A percentile compares a stretch with the other conserved stretches of the same genome.
Evolutionary conservation across 2,113 vertebrate species (phyloP).

Genomic region (Tapirus terrestris): DNA sequence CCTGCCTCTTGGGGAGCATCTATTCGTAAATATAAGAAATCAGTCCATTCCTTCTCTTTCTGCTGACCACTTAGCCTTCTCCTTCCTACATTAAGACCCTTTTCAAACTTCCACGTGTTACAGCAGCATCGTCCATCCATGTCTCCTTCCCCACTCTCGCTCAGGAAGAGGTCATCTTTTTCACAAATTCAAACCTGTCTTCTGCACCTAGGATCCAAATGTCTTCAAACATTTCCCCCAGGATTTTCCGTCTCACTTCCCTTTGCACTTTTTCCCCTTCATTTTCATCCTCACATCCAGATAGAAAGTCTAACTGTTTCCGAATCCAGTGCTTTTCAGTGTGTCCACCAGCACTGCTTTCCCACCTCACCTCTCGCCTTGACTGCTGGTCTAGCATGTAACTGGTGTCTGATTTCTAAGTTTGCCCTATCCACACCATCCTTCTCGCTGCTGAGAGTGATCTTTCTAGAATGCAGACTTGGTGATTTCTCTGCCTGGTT

Average conservation of each 20-base stretch:
- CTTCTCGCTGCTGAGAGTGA: accelerated
- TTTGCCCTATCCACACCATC: accelerated
- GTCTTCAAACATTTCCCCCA: background rate
- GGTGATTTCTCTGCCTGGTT: background rate
- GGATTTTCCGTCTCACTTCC: background rate
- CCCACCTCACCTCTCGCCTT: accelerated
- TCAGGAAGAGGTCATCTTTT: too few relatives aligned
- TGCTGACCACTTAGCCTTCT: too few relatives aligned
- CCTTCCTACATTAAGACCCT: too few relatives aligned
- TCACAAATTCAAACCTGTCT: background rate
- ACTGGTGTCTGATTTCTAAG: accelerated
- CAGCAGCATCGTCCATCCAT: background rate
- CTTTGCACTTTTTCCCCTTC: background rate
- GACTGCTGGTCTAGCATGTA: accelerated
- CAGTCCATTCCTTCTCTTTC: too few relatives aligned
- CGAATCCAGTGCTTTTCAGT: background rate
- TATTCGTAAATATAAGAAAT: too few relatives aligned
- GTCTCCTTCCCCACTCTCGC: background rate
- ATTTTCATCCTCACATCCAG: background rate
- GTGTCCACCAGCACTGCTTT: background rate
- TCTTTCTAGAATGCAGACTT: accelerated
- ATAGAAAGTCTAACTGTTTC: background rate
- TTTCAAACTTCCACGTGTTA: too few relatives aligned
- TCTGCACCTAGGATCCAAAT: background rate
- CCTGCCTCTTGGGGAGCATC: too few relatives aligned